Evolutionary conservation across 2,888 invertebrate genomes (phyloP), one percentile per base, ranked within the genome.

Genomic region (Flexamia atlantica): DNA sequence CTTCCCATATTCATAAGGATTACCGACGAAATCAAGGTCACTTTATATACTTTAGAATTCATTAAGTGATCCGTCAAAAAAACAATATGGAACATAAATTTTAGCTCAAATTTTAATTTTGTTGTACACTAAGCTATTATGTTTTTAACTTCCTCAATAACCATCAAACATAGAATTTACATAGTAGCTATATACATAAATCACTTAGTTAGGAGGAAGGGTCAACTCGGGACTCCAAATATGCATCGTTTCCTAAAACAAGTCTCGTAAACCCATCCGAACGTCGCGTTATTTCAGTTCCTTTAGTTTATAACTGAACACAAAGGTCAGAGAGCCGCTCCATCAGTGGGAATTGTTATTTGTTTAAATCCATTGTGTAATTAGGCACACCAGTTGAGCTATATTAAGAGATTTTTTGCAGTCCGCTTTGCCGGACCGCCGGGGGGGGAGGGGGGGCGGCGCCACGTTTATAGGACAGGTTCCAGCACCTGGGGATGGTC

Each of bases 341-440:
- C 30, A 30, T 32, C 25, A 28, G 28, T 14, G 79, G 30, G 42
- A 53, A 79, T 79, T 79, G 79, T 79, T 79, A 79, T 79, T 79
- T 79, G 79, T 79, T 79, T 79, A 79, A 74, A 79, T 79, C 50
- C 53, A 79, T 79, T 79, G 79, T 79, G 79, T 28, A 28, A 79
- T 79, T 79, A 79, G 79, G 53, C 79, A 79, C 79, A 79, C 53
- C 79, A 30, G 79, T 79, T 28, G 53, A 79, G 46, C 40, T 70
- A 70, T 36, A 70, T 70, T 70, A 70, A 20, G 74, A 74, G 53
- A 4, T 79, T 79, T 76, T 79, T 79, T 79, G 79, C 79, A 79
- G 79, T 10, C 7, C 25, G 5, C 12, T 9, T 30, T 23, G 46
- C 1, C 46, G n/a, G 74, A 76, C n/a, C n/a, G n/a, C 74, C 74